Evolutionary conservation across 2,113 vertebrate species (phyloP).

Genomic region (Athene cunicularia): DNA sequence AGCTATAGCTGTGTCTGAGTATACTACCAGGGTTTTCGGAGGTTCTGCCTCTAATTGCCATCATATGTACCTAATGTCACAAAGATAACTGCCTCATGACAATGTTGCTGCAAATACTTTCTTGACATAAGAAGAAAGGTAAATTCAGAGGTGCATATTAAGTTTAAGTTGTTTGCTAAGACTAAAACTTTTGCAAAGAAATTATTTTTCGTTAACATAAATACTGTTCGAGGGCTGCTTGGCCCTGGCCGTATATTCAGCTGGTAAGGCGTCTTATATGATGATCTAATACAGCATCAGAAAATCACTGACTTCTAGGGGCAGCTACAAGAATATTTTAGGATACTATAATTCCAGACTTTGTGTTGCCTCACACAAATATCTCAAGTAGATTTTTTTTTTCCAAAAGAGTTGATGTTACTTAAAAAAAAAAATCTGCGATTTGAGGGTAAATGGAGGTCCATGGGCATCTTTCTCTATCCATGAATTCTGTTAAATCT

Average conservation of each 20-base stretch:
- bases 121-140: constrained; percentile 63
- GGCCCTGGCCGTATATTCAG: neutral
- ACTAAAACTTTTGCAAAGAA: constrained; percentile 37
- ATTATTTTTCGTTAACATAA: constrained; percentile 56
- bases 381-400: neutral
- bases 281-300: neutral
- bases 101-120: constrained; percentile 63
- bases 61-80: constrained; percentile 80
- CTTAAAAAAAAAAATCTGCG: neutral
- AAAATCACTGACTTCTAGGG: neutral
- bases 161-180: constrained; percentile 45
- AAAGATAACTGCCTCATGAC: constrained; percentile 61
- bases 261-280: neutral
- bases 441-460: neutral
- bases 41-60: constrained; percentile 77
- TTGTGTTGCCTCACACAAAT: neutral
- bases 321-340: neutral
- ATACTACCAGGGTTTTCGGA: constrained; percentile 65
- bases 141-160: constrained; percentile 40
- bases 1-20: constrained; percentile 65
- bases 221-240: neutral
- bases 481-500: neutral
- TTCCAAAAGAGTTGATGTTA: neutral
- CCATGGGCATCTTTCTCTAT: neutral
- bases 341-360: neutral